These are phyloP conservation scores for Coenobita brevimanus DNA, from an alignment of 1,140 invertebrate species.

Conservation along the genomic window DNA sequence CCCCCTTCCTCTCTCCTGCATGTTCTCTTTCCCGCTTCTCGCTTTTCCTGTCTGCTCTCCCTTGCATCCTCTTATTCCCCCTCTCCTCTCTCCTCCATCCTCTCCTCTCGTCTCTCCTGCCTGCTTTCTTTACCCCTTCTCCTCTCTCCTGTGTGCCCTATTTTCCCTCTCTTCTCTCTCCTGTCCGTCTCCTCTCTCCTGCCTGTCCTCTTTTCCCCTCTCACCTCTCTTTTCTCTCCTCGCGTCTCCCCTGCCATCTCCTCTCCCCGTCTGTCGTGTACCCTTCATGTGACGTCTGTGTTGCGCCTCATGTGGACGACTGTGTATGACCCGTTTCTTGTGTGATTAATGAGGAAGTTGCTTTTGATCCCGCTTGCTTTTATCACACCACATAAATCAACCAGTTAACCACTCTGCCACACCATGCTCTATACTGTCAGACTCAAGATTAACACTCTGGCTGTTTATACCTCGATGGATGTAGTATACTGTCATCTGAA, in stretches of 20 bases:
- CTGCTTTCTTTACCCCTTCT: too few species aligned
- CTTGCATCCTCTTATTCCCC: neutral
- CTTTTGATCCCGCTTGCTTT: too few species aligned
- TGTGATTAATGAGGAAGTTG: too few species aligned
- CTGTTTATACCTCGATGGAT: too few species aligned
- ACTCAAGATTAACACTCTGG: too few species aligned
- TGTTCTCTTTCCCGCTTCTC: neutral
- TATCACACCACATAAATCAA: too few species aligned
- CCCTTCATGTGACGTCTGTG: neutral
- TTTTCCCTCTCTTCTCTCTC: neutral
- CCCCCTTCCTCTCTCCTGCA: neutral
- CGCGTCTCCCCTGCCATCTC: neutral
- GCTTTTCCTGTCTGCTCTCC: neutral
- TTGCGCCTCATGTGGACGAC: neutral
- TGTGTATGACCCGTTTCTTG: too few species aligned
- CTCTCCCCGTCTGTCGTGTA: neutral
- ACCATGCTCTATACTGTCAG: too few species aligned
- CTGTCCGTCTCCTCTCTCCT: neutral
- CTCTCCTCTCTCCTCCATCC: neutral
- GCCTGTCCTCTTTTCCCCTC: neutral
- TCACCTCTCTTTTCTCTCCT: neutral
- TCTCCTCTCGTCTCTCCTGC: neutral
- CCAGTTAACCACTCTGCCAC: too few species aligned
- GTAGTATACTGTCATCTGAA: too few species aligned
- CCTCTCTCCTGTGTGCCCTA: neutral